Evolutionary conservation across 1,140 invertebrate species (phyloP).

Genomic region (Hylyphantes graminicola): DNA sequence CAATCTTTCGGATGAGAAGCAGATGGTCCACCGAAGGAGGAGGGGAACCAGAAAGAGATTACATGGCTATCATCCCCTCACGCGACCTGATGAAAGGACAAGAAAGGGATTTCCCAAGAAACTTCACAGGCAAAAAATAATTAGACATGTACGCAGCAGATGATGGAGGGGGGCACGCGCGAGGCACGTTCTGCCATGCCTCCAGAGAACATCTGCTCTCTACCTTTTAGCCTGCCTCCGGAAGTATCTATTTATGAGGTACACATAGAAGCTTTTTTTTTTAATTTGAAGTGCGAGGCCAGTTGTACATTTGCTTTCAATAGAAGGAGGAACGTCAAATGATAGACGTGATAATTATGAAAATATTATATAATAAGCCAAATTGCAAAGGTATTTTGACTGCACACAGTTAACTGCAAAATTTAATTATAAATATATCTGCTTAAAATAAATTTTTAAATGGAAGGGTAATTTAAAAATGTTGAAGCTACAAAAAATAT

Average conservation of each 20-base stretch:
- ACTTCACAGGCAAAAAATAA: constrained; percentile 13
- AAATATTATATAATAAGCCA: not conserved
- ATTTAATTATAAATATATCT: not conserved
- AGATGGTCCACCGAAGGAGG: not conserved
- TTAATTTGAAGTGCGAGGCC: no score
- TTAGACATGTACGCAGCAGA: constrained; percentile 9
- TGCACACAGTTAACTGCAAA: not conserved
- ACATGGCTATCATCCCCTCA: constrained; percentile 24
- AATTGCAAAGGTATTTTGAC: not conserved
- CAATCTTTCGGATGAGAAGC: not conserved
- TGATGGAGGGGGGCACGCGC: not conserved
- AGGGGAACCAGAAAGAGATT: not conserved
- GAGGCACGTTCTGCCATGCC: constrained; percentile 1
- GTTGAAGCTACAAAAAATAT: no score
- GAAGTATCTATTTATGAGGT: constrained; percentile 20
- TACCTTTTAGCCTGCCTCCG: not conserved
- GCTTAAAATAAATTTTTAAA: not conserved
- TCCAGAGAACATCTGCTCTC: constrained; percentile 39
- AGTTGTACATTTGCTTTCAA: no score
- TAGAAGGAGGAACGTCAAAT: no score
- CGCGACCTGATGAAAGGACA: constrained; percentile 16
- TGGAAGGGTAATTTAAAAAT: not conserved
- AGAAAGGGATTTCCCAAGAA: constrained; percentile 11
- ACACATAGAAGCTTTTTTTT: no score
- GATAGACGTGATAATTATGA: no score